Conservation (phyloP, 2,888 invertebrate species). For the Drosophila nr. perissopoda region DNA sequence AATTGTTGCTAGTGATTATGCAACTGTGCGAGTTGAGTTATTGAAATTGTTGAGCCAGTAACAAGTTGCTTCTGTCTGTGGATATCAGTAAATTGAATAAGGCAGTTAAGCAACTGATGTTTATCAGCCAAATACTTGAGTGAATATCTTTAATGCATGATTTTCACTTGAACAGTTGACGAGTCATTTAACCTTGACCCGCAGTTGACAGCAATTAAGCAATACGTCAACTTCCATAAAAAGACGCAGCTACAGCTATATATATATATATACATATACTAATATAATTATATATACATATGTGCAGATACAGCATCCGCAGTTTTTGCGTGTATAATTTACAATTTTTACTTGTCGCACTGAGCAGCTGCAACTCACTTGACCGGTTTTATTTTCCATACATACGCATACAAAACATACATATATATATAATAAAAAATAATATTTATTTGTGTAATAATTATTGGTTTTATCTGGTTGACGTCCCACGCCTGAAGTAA, state of each 20-base stretch:
- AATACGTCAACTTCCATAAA: constrained; percentile 31
- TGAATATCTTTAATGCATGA: neutral
- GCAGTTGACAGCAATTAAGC: constrained; percentile 57
- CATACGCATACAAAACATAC: neutral
- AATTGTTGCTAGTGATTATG: constrained; percentile 31
- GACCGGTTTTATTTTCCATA: constrained; percentile 28
- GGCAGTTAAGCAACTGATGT: constrained; percentile 4
- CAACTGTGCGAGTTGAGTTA: constrained; percentile 20
- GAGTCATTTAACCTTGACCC: constrained; percentile 61
- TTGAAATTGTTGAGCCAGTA: constrained; percentile 27
- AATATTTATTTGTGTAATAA: constrained; percentile 14
- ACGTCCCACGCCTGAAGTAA: constrained; percentile 39
- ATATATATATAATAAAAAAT: neutral
- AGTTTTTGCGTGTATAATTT: constrained; percentile 1
- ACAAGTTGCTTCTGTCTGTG: neutral
- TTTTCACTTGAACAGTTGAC: constrained; percentile 3
- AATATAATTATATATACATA: neutral
- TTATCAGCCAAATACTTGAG: neutral
- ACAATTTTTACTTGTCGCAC: constrained; percentile 21
- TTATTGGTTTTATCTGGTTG: constrained; percentile 23
- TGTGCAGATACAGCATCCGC: constrained; percentile 11
- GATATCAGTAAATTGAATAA: neutral
- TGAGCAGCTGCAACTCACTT: constrained; percentile 25
- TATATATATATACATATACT: neutral
- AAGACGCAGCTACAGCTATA: constrained; percentile 22